Base-by-base conservation (phyloP, 2,888 invertebrate genomes). In the Criorhina ranunculi region DNA sequence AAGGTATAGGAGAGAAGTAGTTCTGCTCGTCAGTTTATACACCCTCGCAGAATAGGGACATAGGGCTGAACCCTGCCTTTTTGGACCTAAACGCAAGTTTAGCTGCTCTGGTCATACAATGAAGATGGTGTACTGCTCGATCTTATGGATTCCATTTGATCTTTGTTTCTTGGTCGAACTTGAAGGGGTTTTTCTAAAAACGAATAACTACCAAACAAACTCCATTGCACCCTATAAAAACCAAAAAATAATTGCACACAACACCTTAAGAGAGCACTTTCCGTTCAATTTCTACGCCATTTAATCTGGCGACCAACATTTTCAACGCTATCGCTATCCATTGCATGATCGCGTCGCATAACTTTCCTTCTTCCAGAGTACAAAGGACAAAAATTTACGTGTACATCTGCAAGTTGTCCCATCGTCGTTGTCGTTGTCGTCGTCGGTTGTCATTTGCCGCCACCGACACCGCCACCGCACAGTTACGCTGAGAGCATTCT, bases 391-490 rank as follows among this genome's bases (percentile, higher is more conserved):
- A n/a, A 29, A 70, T 75, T 35, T 53, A 60, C 72, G 62, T 59
- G 12, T 57, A 57, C 70, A 80, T 80, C 80, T 85, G 80, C 80
- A 80, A 24, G 33, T 49, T 72, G 44, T 67, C 44, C 40, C 35
- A 24, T 57, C 40, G n/a, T 24, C 7, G 19, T n/a, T n/a, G n/a
- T n/a, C n/a, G n/a, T n/a, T n/a, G n/a, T n/a, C n/a, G n/a, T n/a
- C n/a, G n/a, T n/a, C n/a, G n/a, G n/a, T n/a, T n/a, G n/a, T 17
- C 35, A 29, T 5, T 6, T 8, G 42, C n/a, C 42, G n/a, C 2
- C 37, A 42, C n/a, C 17, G 5, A 31, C 42, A 44, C 19, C 35
- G 64, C 15, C 62, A 53, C 17, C 11, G 40, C 11, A 59, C 37
- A 12, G 7, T 55, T 15, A 12, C 24, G 24, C 24, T 24, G 12